A percentile compares a stretch with the other conserved stretches of the same genome.
phyloP scores from a whole-genome alignment of 2,113 vertebrate species.

The Todiramphus chloris region DNA sequence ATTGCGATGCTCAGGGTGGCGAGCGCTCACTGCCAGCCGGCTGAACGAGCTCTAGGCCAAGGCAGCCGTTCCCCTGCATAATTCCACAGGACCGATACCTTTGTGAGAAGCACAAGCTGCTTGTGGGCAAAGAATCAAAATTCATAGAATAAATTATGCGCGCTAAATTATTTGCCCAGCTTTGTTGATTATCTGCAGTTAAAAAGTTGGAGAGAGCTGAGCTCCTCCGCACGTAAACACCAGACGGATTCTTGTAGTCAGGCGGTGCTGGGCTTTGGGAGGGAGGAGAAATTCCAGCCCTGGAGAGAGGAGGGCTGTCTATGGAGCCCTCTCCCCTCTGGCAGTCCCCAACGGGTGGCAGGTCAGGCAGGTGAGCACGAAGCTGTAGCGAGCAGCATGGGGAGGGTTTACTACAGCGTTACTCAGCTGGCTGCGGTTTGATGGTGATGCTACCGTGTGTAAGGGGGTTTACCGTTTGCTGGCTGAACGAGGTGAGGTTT shows the following conservation, averaged over 20 bases:
- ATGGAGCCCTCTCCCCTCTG: fast-evolving
- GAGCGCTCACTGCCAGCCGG: background rate
- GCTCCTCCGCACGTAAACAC: background rate
- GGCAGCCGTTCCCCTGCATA: background rate
- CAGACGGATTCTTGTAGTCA: background rate
- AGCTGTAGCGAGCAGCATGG: background rate
- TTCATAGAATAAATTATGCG: slow-evolving; percentile 49
- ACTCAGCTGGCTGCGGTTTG: background rate
- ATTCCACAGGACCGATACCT: background rate
- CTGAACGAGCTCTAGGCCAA: background rate
- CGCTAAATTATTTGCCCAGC: slow-evolving; percentile 31
- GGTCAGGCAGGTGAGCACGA: fast-evolving
- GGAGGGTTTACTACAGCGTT: background rate
- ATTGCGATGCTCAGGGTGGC: background rate
- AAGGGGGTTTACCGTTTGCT: slow-evolving; percentile 40
- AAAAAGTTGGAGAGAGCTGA: slow-evolving; percentile 33
- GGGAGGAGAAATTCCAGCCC: background rate
- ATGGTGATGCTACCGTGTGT: background rate
- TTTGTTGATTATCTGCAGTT: slow-evolving; percentile 58
- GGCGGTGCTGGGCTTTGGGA: background rate
- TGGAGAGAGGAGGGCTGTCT: background rate
- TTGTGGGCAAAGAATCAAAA: slow-evolving; percentile 56
- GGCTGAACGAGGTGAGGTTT: slow-evolving; percentile 8
- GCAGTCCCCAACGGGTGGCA: background rate
- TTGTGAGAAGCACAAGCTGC: slow-evolving; percentile 34